phyloP scores from a whole-genome alignment of 2,113 vertebrate species.

The Halcyon senegalensis region DNA sequence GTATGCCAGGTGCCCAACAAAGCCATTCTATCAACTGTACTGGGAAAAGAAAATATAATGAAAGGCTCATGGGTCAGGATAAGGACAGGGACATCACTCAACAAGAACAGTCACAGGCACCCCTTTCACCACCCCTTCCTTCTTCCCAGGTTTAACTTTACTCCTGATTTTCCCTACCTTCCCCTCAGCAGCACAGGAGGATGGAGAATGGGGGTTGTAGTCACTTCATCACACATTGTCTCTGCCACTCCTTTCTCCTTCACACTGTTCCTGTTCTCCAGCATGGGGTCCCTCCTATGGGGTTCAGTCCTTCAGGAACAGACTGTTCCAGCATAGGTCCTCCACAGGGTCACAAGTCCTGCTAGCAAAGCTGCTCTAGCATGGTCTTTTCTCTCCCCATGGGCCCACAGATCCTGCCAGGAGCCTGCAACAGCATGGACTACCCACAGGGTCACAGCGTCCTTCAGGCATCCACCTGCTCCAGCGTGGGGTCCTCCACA shows the following conservation, averaged over 20 bases:
- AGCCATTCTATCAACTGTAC: too few species aligned
- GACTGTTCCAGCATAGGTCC: neutral
- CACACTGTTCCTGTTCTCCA: neutral
- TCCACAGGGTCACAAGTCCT: neutral
- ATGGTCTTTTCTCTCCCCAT: neutral
- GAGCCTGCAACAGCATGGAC: too few species aligned
- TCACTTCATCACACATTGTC: neutral
- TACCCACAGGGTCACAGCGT: too few species aligned
- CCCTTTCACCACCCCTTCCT: neutral
- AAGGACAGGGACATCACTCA: too few species aligned
- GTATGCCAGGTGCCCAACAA: too few species aligned
- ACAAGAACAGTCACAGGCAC: too few species aligned
- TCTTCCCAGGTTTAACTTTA: too few species aligned
- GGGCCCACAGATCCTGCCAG: neutral
- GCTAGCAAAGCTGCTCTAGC: neutral
- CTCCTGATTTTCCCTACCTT: neutral
- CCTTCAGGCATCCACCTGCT: too few species aligned
- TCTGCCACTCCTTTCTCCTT: neutral
- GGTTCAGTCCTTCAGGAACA: neutral
- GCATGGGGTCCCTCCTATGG: fast-evolving
- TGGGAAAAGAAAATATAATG: too few species aligned
- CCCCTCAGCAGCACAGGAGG: too few species aligned
- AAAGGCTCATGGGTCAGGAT: too few species aligned
- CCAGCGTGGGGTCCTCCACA: too few species aligned
- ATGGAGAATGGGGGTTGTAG: neutral